Evolutionary conservation across 2,797 vertebrate genomes (phyloP).

Genomic region (Cynodonichthys magdalenae): DNA sequence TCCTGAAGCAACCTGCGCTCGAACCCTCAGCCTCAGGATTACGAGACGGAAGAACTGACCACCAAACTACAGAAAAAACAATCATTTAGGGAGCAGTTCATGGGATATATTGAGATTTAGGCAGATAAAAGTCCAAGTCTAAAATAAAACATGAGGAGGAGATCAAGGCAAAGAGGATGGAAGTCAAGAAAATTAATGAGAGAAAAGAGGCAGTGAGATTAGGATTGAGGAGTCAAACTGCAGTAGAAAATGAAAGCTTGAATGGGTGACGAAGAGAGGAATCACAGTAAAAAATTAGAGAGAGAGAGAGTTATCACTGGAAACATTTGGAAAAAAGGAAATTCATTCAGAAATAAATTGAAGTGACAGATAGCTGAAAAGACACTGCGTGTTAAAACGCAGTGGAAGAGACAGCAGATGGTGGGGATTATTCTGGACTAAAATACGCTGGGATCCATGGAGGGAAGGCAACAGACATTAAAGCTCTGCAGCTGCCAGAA

Average conservation of each 20-base stretch:
- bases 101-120: constrained; percentile 24
- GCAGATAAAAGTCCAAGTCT: constrained; percentile 16
- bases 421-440: constrained; percentile 84
- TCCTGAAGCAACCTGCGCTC: no score
- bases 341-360: constrained; percentile 34
- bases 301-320: background rate
- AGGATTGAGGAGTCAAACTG: constrained; percentile 18
- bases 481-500: constrained; percentile 77
- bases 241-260: constrained; percentile 11
- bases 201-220: constrained; percentile 20
- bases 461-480: constrained; percentile 75
- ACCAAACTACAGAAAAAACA: no score
- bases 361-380: constrained; percentile 48
- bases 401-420: constrained; percentile 82
- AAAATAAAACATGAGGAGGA: constrained; percentile 23
- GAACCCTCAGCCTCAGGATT: no score
- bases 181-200: constrained; percentile 24
- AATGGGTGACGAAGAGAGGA: constrained; percentile 10
- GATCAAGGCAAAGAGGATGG: constrained; percentile 12
- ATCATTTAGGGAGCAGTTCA: constrained; percentile 10
- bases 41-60: no score
- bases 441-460: constrained; percentile 82
- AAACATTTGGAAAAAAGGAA: constrained; percentile 24
- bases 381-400: constrained; percentile 62
- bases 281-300: background rate